phyloP scores from a whole-genome alignment of 1,140 invertebrate species.

The Hesperophylax magnus region DNA sequence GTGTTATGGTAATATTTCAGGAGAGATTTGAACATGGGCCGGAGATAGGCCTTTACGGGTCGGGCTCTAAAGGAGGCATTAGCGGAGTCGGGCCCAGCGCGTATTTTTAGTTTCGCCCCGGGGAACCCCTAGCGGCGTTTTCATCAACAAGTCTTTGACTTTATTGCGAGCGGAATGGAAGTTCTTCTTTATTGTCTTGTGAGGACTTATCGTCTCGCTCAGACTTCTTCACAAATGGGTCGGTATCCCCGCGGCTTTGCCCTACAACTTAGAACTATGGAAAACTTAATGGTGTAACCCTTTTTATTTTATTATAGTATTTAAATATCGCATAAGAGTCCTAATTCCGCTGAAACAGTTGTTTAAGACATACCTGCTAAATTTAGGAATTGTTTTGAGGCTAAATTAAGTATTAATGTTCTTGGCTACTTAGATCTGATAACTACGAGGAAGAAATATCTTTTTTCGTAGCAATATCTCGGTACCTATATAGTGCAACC shows the following conservation, averaged over 20 bases:
- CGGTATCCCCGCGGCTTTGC: background rate
- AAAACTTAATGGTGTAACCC: no score
- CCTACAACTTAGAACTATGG: no score
- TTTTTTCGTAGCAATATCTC: no score
- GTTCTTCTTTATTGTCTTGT: slow-evolving; percentile 22
- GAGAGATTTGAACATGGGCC: slow-evolving; percentile 15
- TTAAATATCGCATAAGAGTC: no score
- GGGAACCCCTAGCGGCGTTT: background rate
- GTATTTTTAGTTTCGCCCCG: background rate
- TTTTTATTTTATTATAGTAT: no score
- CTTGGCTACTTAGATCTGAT: no score
- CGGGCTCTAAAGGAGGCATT: slow-evolving; percentile 1
- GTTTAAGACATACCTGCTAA: no score
- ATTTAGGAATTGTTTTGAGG: no score
- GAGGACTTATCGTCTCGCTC: background rate
- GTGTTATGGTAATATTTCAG: slow-evolving; percentile 26
- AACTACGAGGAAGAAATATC: no score
- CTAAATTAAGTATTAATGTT: no score
- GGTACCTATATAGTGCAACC: no score
- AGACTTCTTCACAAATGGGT: background rate
- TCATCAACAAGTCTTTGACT: slow-evolving; percentile 43
- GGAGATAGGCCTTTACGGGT: slow-evolving; percentile 9
- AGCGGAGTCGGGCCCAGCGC: background rate
- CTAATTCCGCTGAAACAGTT: no score
- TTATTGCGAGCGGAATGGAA: slow-evolving; percentile 30